phyloP scores from a whole-genome alignment of 2,113 vertebrate species.

The Poecilia latipinna region DNA sequence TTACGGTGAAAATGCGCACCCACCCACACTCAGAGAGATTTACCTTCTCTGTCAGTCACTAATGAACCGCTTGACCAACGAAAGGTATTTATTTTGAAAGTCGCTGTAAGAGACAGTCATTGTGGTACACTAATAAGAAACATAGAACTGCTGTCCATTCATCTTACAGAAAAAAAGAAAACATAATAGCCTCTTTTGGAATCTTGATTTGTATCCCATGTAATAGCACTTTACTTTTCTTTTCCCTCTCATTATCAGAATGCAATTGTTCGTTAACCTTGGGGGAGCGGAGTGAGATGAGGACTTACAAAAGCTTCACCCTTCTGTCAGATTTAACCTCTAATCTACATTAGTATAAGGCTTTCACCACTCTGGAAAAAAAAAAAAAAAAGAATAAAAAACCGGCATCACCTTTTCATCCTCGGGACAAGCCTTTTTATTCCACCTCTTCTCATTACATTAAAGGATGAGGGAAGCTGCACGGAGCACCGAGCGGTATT shows the following conservation, averaged over 20 bases:
- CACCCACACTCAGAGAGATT: constrained; percentile 70
- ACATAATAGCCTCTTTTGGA: neutral
- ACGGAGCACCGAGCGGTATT: constrained; percentile 69
- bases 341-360: constrained; percentile 80
- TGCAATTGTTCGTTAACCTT: constrained; percentile 31
- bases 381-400: constrained; percentile 60
- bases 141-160: neutral
- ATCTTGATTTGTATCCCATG: neutral
- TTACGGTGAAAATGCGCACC: constrained; percentile 64
- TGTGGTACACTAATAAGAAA: constrained; percentile 35
- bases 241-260: constrained; percentile 1
- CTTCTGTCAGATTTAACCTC: constrained; percentile 75
- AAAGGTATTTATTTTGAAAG: constrained; percentile 65
- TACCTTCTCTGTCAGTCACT: constrained; percentile 61
- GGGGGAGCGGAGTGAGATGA: constrained; percentile 60
- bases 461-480: constrained; percentile 75
- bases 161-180: neutral
- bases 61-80: constrained; percentile 75
- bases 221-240: neutral
- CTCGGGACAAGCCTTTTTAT: constrained; percentile 67
- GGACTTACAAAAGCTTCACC: constrained; percentile 61
- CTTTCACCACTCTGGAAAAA: constrained; percentile 54
- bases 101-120: constrained; percentile 34
- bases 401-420: constrained; percentile 76
- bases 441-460: constrained; percentile 77